A percentile compares a stretch with the other conserved stretches of the same genome.
phyloP scores from a whole-genome alignment of 2,797 vertebrate species.

The Galaxias olidus region DNA sequence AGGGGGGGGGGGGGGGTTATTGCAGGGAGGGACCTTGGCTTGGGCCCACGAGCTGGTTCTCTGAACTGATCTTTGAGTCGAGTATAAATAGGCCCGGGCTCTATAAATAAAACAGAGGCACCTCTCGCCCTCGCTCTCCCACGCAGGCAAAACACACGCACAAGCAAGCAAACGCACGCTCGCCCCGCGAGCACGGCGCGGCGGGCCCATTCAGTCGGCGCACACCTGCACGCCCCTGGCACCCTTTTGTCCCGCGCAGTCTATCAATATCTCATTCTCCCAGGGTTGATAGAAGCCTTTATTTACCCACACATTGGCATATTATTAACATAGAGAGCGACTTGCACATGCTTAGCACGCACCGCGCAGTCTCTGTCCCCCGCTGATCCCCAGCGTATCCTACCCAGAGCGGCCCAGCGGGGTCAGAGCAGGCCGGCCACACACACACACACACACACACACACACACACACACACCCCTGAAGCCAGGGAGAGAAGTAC shows the following conservation, averaged over 20 bases:
- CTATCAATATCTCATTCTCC: background rate
- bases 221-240: background rate
- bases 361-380: background rate
- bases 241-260: background rate
- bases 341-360: background rate
- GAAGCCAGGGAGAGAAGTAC: too few relatives aligned
- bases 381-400: background rate
- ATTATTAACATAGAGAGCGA: background rate
- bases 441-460: too few relatives aligned
- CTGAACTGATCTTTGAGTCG: slow-evolving; percentile 75
- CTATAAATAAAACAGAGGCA: slow-evolving; percentile 77
- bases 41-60: slow-evolving; percentile 67
- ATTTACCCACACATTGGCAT: background rate
- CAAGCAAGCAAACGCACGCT: background rate
- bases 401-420: too few relatives aligned
- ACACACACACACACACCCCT: too few relatives aligned
- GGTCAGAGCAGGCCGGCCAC: too few relatives aligned
- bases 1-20: slow-evolving; percentile 27
- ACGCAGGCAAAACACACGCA: slow-evolving; percentile 9
- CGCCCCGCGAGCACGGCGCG: background rate
- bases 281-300: background rate
- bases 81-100: slow-evolving; percentile 72
- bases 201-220: background rate
- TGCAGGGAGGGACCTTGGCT: slow-evolving; percentile 59
- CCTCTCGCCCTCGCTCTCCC: slow-evolving; percentile 61